A percentile compares a stretch with the other conserved stretches of the same genome.
Evolutionary conservation across 2,113 vertebrate genomes (phyloP).

Genomic region (Geococcyx californianus): DNA sequence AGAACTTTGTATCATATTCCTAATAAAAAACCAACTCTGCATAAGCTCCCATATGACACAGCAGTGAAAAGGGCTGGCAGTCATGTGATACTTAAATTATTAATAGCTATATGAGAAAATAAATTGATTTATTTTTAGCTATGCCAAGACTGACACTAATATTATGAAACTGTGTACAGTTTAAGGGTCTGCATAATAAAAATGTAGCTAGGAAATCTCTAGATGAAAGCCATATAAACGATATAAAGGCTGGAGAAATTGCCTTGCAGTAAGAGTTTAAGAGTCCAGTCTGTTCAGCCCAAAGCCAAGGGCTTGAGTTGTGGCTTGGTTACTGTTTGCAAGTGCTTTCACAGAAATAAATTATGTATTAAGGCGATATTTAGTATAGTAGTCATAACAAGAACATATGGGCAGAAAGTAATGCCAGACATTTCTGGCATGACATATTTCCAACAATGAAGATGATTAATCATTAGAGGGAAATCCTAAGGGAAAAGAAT

Average conservation of each 20-base stretch:
- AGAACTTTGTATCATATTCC: neutral
- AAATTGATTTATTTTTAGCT: neutral
- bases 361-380: conserved; percentile 33
- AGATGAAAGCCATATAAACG: neutral
- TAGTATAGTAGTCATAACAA: conserved; percentile 11
- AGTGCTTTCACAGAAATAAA: conserved; percentile 2
- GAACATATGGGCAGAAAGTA: conserved; percentile 32
- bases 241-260: neutral
- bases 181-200: neutral
- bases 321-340: neutral
- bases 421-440: conserved; percentile 22
- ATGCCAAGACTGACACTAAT: neutral
- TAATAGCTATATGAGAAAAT: neutral
- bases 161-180: neutral
- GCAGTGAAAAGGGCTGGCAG: neutral
- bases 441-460: neutral
- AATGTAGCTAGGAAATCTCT: neutral
- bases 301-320: neutral
- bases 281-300: neutral
- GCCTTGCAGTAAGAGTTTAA: neutral
- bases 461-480: conserved; percentile 17
- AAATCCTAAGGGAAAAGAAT: conserved; percentile 15
- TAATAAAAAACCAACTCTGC: neutral
- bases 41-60: neutral
- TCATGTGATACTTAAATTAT: neutral